Percentiles rank a stretch among this genome's conserved stretches.
Evolutionary conservation across 2,113 vertebrate genomes (phyloP).

Genomic region (Notarius quadriscutis): DNA sequence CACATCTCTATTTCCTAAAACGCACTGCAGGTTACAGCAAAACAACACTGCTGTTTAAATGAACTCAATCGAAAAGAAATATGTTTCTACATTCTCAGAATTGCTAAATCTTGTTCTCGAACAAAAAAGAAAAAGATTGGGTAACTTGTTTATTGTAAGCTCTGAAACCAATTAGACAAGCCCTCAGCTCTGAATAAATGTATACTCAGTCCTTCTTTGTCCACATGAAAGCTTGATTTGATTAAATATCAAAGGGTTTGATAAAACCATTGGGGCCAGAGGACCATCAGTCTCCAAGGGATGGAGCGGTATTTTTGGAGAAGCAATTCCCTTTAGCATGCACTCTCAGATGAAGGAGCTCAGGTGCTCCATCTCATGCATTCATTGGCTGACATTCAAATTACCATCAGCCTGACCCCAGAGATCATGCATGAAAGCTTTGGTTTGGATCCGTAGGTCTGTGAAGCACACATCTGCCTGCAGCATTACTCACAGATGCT

Average conservation of each 20-base stretch:
- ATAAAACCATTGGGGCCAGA: slow-evolving; percentile 38
- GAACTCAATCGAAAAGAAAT: not conserved
- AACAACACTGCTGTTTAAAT: not conserved
- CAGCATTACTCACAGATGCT: slow-evolving; percentile 1
- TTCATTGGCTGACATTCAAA: slow-evolving; percentile 50
- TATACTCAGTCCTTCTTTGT: slow-evolving; percentile 47
- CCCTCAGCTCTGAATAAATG: slow-evolving; percentile 46
- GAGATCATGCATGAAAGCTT: slow-evolving; percentile 41
- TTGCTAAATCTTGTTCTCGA: not conserved
- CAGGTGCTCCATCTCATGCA: slow-evolving; percentile 53
- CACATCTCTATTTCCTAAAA: not conserved
- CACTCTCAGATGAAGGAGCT: slow-evolving; percentile 50
- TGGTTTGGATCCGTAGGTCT: slow-evolving; percentile 7
- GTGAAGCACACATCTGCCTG: slow-evolving; percentile 16
- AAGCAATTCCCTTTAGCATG: slow-evolving; percentile 33
- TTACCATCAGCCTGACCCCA: slow-evolving; percentile 35
- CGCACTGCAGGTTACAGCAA: not conserved
- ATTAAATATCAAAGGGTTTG: slow-evolving; percentile 57
- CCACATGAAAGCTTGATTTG: slow-evolving; percentile 53
- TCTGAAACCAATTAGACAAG: slow-evolving; percentile 48
- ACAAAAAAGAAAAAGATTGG: slow-evolving; percentile 23
- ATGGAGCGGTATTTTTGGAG: slow-evolving; percentile 49
- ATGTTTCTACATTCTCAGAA: not conserved
- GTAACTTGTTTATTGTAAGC: slow-evolving; percentile 40
- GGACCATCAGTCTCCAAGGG: slow-evolving; percentile 37